Evolutionary conservation across 1,140 invertebrate species (phyloP).

Genomic region (Drosophila nikananu): DNA sequence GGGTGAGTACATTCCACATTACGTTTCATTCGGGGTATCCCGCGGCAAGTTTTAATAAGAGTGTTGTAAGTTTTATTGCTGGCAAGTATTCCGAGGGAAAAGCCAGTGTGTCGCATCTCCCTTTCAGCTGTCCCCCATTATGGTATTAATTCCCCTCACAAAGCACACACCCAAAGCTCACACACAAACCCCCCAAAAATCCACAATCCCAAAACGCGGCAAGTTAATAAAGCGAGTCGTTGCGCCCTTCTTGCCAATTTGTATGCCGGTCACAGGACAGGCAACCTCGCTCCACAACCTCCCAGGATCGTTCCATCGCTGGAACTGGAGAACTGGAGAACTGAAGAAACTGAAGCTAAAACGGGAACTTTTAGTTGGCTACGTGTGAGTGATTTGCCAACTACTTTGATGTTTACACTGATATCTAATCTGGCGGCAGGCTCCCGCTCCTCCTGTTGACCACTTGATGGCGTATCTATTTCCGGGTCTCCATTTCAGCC

Average conservation of each 20-base stretch:
- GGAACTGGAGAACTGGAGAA: no score
- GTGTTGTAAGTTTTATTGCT: slow-evolving; percentile 7
- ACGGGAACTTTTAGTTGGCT: slow-evolving; percentile 49
- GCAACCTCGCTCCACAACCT: no score
- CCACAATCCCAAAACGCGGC: background rate
- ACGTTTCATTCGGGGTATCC: background rate
- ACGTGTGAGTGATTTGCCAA: slow-evolving; percentile 68
- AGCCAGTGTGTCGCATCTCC: slow-evolving; percentile 1
- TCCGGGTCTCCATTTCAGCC: slow-evolving; percentile 38
- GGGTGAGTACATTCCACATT: slow-evolving; percentile 87
- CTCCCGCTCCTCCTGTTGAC: slow-evolving; percentile 34
- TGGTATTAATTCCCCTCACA: slow-evolving; percentile 36
- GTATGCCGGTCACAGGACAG: slow-evolving; percentile 29
- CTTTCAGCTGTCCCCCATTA: slow-evolving; percentile 19
- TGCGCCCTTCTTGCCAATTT: slow-evolving; percentile 30
- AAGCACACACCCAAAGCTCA: background rate
- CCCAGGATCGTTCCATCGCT: no score
- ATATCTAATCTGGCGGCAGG: slow-evolving; percentile 58
- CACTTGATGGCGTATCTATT: slow-evolving; percentile 75
- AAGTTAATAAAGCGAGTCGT: slow-evolving; percentile 31
- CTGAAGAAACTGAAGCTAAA: slow-evolving; percentile 3
- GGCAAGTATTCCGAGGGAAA: background rate
- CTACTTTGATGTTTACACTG: slow-evolving; percentile 69
- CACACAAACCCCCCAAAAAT: background rate
- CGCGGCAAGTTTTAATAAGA: slow-evolving; percentile 7